A percentile compares a stretch with the other conserved stretches of the same genome.
Evolutionary conservation across 2,888 invertebrate species (phyloP).

Genomic region (Tachina lurida): DNA sequence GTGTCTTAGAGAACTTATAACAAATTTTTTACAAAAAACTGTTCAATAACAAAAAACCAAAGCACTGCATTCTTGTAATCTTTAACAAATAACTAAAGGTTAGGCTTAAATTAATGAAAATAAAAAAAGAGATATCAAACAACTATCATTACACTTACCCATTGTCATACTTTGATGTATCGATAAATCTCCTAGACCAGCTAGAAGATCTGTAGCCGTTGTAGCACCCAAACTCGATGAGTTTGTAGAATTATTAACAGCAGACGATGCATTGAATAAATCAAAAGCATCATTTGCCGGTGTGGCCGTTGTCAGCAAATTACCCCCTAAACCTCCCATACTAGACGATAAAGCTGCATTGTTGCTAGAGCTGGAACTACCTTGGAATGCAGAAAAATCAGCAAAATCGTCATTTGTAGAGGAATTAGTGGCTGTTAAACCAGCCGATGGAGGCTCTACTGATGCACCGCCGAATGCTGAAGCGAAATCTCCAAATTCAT

Average conservation of each 20-base stretch:
- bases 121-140: neutral
- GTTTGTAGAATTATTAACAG: conserved; percentile 47
- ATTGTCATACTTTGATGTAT: conserved; percentile 81
- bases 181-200: conserved; percentile 83
- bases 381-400: conserved; percentile 90
- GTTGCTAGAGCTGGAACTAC: conserved; percentile 68
- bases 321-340: conserved; percentile 74
- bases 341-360: conserved; percentile 52
- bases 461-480: conserved; percentile 85
- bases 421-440: conserved; percentile 64
- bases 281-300: conserved; percentile 79
- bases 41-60: conserved; percentile 29
- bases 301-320: conserved; percentile 75
- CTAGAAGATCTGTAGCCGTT: conserved; percentile 83
- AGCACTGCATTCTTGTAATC: conserved; percentile 44
- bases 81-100: conserved; percentile 44
- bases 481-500: conserved; percentile 91
- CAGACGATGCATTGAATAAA: conserved; percentile 75
- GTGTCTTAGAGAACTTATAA: neutral
- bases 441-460: conserved; percentile 74
- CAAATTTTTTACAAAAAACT: neutral
- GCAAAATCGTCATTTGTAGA: conserved; percentile 87
- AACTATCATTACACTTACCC: conserved; percentile 78
- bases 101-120: conserved; percentile 20
- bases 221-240: conserved; percentile 70